Percentiles rank a stretch among this genome's conserved stretches.
phyloP scores from a whole-genome alignment of 2,113 vertebrate species.

The Mormyrus lacerda region DNA sequence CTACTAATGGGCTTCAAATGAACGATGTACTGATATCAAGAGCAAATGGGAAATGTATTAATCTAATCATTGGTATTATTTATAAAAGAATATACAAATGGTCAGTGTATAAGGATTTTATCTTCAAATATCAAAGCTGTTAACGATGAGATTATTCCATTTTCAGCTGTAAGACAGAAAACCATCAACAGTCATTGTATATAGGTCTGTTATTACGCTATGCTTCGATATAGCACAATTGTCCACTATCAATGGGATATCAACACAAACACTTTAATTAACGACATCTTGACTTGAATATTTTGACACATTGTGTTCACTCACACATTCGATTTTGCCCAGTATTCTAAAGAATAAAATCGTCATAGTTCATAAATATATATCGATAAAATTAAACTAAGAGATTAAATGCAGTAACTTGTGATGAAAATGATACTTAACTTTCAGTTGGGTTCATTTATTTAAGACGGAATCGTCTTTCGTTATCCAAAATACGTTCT shows the following conservation, averaged over 20 bases:
- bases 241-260: background rate
- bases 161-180: slow-evolving; percentile 5
- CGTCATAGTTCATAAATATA: background rate
- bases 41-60: background rate
- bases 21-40: background rate
- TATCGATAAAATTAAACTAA: background rate
- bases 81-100: background rate
- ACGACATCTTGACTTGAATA: background rate
- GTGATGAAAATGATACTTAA: background rate
- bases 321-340: background rate
- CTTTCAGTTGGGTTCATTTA: background rate
- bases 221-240: background rate
- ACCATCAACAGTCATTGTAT: background rate
- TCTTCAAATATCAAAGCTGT: background rate
- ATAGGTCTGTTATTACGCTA: background rate
- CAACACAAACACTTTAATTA: background rate
- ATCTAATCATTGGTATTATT: background rate
- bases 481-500: background rate
- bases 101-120: background rate
- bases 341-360: background rate
- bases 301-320: background rate
- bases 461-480: slow-evolving; percentile 1
- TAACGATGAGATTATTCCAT: background rate
- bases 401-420: background rate
- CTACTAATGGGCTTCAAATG: background rate